phyloP scores from a whole-genome alignment of 1,140 invertebrate species.

The Dufourea novaeangliae region DNA sequence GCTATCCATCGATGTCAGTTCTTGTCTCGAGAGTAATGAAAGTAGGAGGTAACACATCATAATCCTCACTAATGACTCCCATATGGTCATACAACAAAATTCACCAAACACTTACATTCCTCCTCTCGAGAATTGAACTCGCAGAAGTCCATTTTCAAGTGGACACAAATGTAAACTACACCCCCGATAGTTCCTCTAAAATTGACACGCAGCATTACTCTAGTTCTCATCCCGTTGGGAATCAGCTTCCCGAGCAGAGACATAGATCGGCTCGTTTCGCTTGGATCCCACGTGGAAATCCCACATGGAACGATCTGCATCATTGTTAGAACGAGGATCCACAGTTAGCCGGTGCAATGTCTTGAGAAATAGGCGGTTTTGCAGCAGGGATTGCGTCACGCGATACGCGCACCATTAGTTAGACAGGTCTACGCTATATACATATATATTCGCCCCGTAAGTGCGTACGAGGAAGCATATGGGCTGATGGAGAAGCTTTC shows the following conservation, averaged over 20 bases:
- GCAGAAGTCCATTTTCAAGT: too few species aligned
- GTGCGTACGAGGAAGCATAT: not conserved
- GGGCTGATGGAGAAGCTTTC: not conserved
- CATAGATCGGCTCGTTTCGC: not conserved
- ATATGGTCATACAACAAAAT: too few species aligned
- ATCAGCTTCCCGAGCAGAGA: not conserved
- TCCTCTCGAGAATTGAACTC: too few species aligned
- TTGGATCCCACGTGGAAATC: not conserved
- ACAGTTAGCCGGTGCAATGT: slow-evolving; percentile 1
- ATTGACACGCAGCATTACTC: too few species aligned
- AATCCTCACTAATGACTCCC: too few species aligned
- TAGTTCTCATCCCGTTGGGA: not conserved
- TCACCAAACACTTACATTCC: too few species aligned
- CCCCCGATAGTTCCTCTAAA: not conserved
- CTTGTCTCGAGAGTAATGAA: too few species aligned
- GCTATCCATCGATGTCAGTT: too few species aligned
- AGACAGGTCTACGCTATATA: not conserved
- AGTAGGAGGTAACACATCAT: too few species aligned
- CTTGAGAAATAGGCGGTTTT: slow-evolving; percentile 38
- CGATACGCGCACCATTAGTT: slow-evolving; percentile 2
- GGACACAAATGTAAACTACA: too few species aligned
- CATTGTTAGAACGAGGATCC: not conserved
- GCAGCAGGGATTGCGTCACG: slow-evolving; percentile 7
- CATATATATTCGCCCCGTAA: not conserved
- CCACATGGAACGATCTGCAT: not conserved